Evolutionary conservation across 2,888 invertebrate genomes (phyloP).

Genomic region (Scrobipalpa costella): DNA sequence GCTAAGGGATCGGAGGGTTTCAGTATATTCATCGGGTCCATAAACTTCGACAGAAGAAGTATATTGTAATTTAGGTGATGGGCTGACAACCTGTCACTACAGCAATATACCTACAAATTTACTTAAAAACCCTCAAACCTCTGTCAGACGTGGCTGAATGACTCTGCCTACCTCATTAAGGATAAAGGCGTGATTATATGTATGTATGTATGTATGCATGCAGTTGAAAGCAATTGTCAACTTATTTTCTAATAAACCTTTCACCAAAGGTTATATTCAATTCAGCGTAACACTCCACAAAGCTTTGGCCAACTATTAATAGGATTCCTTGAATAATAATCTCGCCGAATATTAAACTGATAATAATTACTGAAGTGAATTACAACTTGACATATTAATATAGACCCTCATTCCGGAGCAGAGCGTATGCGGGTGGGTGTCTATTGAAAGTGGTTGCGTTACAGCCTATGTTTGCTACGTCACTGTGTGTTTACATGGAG

Average conservation of each 20-base stretch:
- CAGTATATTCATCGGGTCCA: too few species aligned
- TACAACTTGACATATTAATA: conserved; percentile 18
- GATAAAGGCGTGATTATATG: too few species aligned
- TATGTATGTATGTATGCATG: too few species aligned
- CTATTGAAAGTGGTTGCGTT: not conserved
- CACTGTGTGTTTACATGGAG: not conserved
- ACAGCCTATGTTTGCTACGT: not conserved
- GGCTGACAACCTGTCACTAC: too few species aligned
- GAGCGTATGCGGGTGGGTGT: not conserved
- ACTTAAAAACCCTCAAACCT: too few species aligned
- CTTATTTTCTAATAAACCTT: not conserved
- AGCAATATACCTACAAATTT: too few species aligned
- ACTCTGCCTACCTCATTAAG: too few species aligned
- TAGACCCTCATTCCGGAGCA: not conserved
- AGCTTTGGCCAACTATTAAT: conserved; percentile 4
- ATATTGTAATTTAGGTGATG: too few species aligned
- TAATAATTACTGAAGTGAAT: conserved; percentile 34
- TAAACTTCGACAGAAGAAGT: too few species aligned
- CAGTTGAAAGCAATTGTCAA: not conserved
- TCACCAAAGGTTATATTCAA: conserved; percentile 1
- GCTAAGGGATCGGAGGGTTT: too few species aligned
- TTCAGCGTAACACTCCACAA: conserved; percentile 21
- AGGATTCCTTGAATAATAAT: conserved; percentile 13
- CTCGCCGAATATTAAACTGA: conserved; percentile 9
- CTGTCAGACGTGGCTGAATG: too few species aligned